Evolutionary conservation across 2,113 vertebrate genomes (phyloP).

Genomic region (Tetraodon nigroviridis): DNA sequence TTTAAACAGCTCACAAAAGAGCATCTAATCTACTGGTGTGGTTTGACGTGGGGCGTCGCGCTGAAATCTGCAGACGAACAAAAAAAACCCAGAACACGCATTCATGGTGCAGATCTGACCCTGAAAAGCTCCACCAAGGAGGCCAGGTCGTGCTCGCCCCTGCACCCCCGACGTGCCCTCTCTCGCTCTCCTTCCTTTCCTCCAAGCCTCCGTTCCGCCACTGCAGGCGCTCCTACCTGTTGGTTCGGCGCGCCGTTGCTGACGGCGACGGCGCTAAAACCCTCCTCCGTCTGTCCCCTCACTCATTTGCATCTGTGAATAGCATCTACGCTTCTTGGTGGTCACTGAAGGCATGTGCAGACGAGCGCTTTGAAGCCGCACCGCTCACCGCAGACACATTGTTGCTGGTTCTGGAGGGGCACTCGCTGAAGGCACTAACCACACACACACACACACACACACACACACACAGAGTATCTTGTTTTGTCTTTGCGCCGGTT

Average conservation of each 20-base stretch:
- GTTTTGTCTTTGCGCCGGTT: slow-evolving; percentile 18
- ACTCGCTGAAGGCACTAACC: slow-evolving; percentile 51
- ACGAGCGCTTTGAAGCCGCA: slow-evolving; percentile 71
- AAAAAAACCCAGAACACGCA: slow-evolving; percentile 25
- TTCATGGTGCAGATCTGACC: not conserved
- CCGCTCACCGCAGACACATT: slow-evolving; percentile 64
- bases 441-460: slow-evolving; percentile 17
- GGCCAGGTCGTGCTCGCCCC: slow-evolving; percentile 58
- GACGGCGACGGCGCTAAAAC: slow-evolving; percentile 57
- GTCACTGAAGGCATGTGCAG: slow-evolving; percentile 71
- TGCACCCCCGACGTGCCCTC: slow-evolving; percentile 46
- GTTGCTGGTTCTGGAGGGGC: slow-evolving; percentile 62
- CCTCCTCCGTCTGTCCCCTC: slow-evolving; percentile 59
- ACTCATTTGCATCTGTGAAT: slow-evolving; percentile 75
- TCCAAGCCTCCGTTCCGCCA: slow-evolving; percentile 20
- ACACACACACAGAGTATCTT: slow-evolving; percentile 17
- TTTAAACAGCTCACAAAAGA: slow-evolving; percentile 9
- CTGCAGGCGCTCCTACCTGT: slow-evolving; percentile 61
- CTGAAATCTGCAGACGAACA: no score
- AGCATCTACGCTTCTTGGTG: slow-evolving; percentile 68
- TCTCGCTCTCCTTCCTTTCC: slow-evolving; percentile 8
- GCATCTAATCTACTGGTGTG: not conserved
- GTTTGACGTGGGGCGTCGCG: not conserved
- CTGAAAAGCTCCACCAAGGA: slow-evolving; percentile 50
- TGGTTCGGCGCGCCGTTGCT: slow-evolving; percentile 68